Base-by-base conservation (phyloP, 2,888 invertebrate species). In the Parnassius smintheus region DNA sequence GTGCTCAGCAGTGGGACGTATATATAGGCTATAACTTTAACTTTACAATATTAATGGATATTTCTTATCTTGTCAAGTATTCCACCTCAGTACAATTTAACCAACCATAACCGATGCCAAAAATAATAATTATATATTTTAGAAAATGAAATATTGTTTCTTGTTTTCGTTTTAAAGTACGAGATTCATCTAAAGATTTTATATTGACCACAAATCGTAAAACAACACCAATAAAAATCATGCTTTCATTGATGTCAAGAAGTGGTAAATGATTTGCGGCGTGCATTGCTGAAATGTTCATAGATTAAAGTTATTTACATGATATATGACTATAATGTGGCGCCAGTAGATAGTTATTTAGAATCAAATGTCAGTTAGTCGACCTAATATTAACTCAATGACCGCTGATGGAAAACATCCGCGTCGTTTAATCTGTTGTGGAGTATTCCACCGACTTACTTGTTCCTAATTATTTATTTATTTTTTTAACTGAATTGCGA, bases 221-320 rank as follows among this genome's bases (percentile, higher is more conserved):
- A 60, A 72, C 64, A 70, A 41, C 49, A 50, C 55, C 56, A 68
- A 67, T 68, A 70, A 71, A 69, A 64, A 55, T 13, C 12, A 64
- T 66, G 65, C 61, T 58, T 66, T 69, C 69, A 66, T 72, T 72
- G 72, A 75, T 70, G 71, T 75, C 60, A 61, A 58, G 56, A 66
- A 60, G 68, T 68, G 62, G 67, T 67, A 73, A 72, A 58, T 56
- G 66, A 70, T 70, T 73, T 72, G 67, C 60, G 61, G 66, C 53
- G 48, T 9, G 44, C 49, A 42, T 22, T 45, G 55, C 22, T 44
- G 57, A 65, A 46, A 56, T 61, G 51, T 54, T 57, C 53, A 42
- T 65, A 65, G 63, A 61, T 65, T 59, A 50, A 45, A 56, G 58
- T 56, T 59, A 59, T 70, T 67, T 62, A 64, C 65, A 62, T 59